Evolutionary conservation across 64 coral and sea anemone genomes (phyloP).

Genomic region (Dendronephthya gigantea): DNA sequence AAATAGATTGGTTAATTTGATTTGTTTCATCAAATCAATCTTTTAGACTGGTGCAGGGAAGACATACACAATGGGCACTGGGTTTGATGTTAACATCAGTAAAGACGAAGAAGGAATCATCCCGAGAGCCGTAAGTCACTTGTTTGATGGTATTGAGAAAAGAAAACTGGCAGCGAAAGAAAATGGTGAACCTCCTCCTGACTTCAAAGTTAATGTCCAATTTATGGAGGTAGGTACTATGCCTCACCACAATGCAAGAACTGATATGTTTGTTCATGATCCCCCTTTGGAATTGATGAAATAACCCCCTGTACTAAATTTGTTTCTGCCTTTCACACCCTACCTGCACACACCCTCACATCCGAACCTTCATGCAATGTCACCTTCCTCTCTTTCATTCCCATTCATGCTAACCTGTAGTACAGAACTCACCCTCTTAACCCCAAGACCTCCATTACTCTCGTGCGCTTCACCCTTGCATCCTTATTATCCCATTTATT

Average conservation of each 20-base stretch:
- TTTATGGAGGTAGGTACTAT: conserved; percentile 79
- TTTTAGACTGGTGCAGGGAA: conserved; percentile 92
- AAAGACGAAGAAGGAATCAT: conserved; percentile 83
- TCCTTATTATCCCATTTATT: too few relatives aligned
- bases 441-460: too few relatives aligned
- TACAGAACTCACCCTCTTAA: too few relatives aligned
- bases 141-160: conserved; percentile 77
- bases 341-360: too few relatives aligned
- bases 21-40: background rate
- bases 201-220: conserved; percentile 85
- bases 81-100: conserved; percentile 71
- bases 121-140: conserved; percentile 70
- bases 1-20: background rate
- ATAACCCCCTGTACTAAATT: too few relatives aligned
- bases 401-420: too few relatives aligned
- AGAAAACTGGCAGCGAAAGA: conserved; percentile 65
- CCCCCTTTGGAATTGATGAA: background rate
- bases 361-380: too few relatives aligned
- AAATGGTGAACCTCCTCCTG: conserved; percentile 81
- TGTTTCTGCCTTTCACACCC: too few relatives aligned
- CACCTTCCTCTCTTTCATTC: too few relatives aligned
- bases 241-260: background rate
- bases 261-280: background rate
- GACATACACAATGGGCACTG: conserved; percentile 95
- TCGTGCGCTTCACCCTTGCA: background rate